Percentiles rank a stretch among this genome's conserved stretches.
phyloP scores from a whole-genome alignment of 64 coral and sea anemone species.

The Astreopora myriophthalma region DNA sequence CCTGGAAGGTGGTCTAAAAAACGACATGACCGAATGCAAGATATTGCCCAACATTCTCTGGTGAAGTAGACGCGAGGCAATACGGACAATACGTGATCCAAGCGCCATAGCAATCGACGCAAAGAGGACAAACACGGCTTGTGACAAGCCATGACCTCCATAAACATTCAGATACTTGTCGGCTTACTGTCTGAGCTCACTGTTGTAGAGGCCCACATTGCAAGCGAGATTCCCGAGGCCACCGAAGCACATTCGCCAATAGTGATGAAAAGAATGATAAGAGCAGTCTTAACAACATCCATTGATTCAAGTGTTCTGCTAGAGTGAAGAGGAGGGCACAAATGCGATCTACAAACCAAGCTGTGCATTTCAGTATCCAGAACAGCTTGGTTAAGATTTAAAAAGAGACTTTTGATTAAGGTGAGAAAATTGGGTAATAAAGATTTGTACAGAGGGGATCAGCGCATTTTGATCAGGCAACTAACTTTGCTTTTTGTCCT shows the following conservation, averaged over 20 bases:
- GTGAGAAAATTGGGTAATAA: no score
- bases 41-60: constrained; percentile 47
- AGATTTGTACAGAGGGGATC: no score
- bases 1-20: constrained; percentile 91
- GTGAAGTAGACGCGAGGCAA: constrained; percentile 69
- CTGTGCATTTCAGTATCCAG: no score
- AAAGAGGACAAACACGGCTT: constrained; percentile 54
- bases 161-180: constrained; percentile 71
- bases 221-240: constrained; percentile 82
- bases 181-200: constrained; percentile 49
- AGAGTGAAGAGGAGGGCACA: no score
- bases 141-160: constrained; percentile 56
- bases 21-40: constrained; percentile 65
- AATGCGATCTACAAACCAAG: no score
- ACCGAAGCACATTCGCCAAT: constrained; percentile 36
- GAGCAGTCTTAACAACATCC: no score
- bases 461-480: no score
- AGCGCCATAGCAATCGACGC: constrained; percentile 7
- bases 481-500: no score
- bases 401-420: no score
- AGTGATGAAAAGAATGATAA: constrained; percentile 44
- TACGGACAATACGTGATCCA: constrained; percentile 31
- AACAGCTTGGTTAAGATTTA: no score
- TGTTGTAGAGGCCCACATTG: constrained; percentile 73
- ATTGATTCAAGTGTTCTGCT: no score